Base-by-base conservation (phyloP, 2,888 invertebrate genomes). In the Brenthis hecate region DNA sequence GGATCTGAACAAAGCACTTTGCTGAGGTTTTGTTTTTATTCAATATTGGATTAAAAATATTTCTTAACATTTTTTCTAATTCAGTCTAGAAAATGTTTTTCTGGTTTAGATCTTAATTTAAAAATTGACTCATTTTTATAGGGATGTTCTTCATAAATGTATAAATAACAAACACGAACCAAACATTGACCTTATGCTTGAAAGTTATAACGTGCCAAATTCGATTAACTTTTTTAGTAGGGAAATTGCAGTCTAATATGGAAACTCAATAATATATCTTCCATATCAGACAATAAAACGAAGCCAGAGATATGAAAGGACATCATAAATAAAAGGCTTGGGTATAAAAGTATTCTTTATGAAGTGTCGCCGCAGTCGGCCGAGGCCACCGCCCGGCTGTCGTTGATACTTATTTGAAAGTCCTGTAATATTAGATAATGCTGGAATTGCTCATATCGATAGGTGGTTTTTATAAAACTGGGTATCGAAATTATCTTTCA, bases 291-390 rank as follows among this genome's bases (percentile, higher is more conserved):
- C 82, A 88, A 86, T 88, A 87, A 89, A 88, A 87, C 78, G 84
- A 85, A 86, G 83, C 82, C 84, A 76, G 85, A 86, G 86, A 87
- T 85, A 83, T 86, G 86, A 88, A 87, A 86, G 85, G 87, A 85
- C 85, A 84, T 82, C 87, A 89, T 91, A 92, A 90, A 91, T 91
- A 90, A 91, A 90, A 89, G 88, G 88, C 86, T 88, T 85, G 86
- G 86, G 88, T 88, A 89, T 88, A 89, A 91, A 91, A 91, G 91
- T 90, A 86, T 88, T 88, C 90, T 91, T 91, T 92, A 92, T 91
- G 92, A 91, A 91, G 91, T 90, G 91, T 88, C 86, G 85, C 88
- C 88, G 79, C 86, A 84, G 82, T 76, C 80, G 77, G 82, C 78
- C 75, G 76, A 76, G 79, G 74, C 75, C 78, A 78, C 79, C 80